Conservation (phyloP, 1,140 invertebrate genomes). For the Drosophila tristis region DNA sequence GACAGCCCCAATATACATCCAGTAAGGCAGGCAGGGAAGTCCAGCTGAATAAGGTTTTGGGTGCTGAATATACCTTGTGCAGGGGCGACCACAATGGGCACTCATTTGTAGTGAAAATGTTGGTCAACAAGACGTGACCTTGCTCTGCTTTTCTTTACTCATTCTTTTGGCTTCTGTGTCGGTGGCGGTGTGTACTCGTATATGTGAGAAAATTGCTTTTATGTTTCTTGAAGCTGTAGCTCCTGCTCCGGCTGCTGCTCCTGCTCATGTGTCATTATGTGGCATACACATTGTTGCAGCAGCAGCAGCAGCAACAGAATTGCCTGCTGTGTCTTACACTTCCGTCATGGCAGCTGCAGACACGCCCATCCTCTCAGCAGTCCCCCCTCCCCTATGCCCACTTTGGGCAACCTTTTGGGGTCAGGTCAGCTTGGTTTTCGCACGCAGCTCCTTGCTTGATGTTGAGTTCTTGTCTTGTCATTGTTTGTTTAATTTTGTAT, state of each 20-base stretch:
- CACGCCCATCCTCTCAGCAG: slow-evolving; percentile 21
- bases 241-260: not conserved
- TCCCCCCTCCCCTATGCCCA: not conserved
- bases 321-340: slow-evolving; percentile 71
- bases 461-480: slow-evolving; percentile 72
- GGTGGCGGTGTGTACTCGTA: slow-evolving; percentile 4
- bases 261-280: slow-evolving; percentile 48
- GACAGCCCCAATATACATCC: no score
- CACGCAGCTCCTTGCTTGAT: slow-evolving; percentile 51
- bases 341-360: slow-evolving; percentile 62
- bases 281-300: slow-evolving; percentile 63
- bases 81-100: slow-evolving; percentile 36
- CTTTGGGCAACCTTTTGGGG: slow-evolving; percentile 58
- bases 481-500: slow-evolving; percentile 80
- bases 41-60: no score
- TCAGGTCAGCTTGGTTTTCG: slow-evolving; percentile 65
- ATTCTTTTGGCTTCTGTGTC: not conserved
- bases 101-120: slow-evolving; percentile 67
- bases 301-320: slow-evolving; percentile 3
- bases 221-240: slow-evolving; percentile 53
- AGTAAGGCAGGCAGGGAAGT: no score
- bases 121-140: slow-evolving; percentile 69
- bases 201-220: slow-evolving; percentile 61
- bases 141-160: slow-evolving; percentile 41
- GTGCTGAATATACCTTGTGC: no score